Percentiles rank a stretch among this genome's conserved stretches.
Evolutionary conservation across 2,888 invertebrate species (phyloP).

Genomic region (Oithona nana): DNA sequence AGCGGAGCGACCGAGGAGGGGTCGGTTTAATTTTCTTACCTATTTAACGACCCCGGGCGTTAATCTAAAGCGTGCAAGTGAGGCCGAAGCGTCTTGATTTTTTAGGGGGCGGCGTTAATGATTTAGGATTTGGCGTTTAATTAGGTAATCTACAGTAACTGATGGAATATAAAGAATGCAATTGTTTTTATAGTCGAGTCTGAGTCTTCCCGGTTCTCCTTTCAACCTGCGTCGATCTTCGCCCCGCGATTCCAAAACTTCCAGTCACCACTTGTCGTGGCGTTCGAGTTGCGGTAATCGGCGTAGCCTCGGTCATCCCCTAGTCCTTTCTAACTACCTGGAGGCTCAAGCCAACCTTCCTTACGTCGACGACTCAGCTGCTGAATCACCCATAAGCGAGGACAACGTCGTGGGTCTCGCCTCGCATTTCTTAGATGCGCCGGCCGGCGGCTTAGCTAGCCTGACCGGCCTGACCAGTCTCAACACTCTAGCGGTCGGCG

Average conservation of each 20-base stretch:
- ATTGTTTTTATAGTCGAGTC: slow-evolving; percentile 60
- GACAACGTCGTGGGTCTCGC: slow-evolving; percentile 64
- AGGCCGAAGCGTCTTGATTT: too few relatives aligned
- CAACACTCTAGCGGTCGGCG: not conserved
- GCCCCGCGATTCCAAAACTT: slow-evolving; percentile 52
- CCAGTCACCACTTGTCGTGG: slow-evolving; percentile 65
- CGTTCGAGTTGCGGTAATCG: slow-evolving; percentile 37
- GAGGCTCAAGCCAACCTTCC: slow-evolving; percentile 51
- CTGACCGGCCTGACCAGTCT: not conserved
- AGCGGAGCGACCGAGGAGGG: too few relatives aligned
- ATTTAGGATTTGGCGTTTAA: too few relatives aligned
- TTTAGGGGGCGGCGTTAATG: too few relatives aligned
- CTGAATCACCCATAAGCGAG: slow-evolving; percentile 94
- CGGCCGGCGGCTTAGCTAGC: slow-evolving; percentile 48
- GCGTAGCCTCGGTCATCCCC: slow-evolving; percentile 75
- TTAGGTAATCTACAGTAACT: too few relatives aligned
- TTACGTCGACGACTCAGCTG: slow-evolving; percentile 90
- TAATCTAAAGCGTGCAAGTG: too few relatives aligned
- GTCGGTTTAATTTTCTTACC: too few relatives aligned
- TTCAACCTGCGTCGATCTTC: slow-evolving; percentile 54
- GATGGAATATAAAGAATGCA: too few relatives aligned
- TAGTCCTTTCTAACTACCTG: slow-evolving; percentile 80
- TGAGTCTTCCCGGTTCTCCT: slow-evolving; percentile 90
- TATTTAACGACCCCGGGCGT: too few relatives aligned
- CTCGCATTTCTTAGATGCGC: slow-evolving; percentile 85